Conservation (phyloP, 2,888 invertebrate species). For the Coleophora deauratella region DNA sequence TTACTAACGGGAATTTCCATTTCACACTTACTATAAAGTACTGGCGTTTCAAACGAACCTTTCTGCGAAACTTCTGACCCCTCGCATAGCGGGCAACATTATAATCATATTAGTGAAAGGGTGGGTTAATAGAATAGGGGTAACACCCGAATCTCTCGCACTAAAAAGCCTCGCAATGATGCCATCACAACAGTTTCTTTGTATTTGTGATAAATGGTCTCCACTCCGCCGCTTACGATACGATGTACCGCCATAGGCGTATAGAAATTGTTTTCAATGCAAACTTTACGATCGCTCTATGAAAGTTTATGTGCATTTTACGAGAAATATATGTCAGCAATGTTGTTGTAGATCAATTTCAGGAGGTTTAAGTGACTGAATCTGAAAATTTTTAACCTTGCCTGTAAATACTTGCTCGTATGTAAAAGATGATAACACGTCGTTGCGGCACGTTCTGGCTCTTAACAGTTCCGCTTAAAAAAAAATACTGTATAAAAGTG, state of each 20-base stretch:
- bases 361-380: too few species aligned
- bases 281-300: conserved; percentile 15
- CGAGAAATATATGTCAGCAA: neutral
- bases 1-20: too few species aligned
- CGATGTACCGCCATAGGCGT: conserved; percentile 12
- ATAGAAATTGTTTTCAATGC: conserved; percentile 11
- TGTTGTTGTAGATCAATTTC: too few species aligned
- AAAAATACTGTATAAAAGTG: too few species aligned
- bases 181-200: conserved; percentile 14
- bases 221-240: conserved; percentile 27
- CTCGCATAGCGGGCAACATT: neutral
- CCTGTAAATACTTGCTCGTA: too few species aligned
- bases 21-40: too few species aligned
- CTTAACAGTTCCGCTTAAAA: too few species aligned
- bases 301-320: conserved; percentile 15
- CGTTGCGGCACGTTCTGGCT: too few species aligned
- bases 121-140: neutral
- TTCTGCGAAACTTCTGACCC: neutral
- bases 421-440: too few species aligned
- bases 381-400: too few species aligned
- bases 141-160: neutral
- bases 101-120: conserved; percentile 3
- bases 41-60: too few species aligned
- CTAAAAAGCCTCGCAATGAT: too few species aligned
- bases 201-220: conserved; percentile 26